Conservation (phyloP, 2,797 vertebrate species). For the Lacerta bilineata region DNA sequence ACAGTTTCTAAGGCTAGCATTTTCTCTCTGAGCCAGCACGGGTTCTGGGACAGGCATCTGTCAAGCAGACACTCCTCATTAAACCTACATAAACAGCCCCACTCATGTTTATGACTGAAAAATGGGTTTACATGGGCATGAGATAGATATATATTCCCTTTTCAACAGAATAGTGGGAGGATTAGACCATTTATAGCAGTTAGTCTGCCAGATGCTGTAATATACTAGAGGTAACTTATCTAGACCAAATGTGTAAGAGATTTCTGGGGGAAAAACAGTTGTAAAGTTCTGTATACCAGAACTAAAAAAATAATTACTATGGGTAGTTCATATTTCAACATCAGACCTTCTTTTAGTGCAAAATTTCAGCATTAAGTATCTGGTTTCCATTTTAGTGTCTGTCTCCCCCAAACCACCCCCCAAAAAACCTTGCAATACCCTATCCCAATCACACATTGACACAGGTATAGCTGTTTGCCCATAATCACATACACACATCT, state of each 20-base stretch:
- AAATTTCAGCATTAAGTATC: neutral
- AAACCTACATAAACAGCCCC: conserved; percentile 78
- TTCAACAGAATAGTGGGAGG: conserved; percentile 58
- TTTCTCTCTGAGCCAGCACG: conserved; percentile 73
- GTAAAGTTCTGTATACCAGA: conserved; percentile 58
- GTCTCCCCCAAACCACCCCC: neutral
- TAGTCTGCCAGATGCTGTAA: conserved; percentile 69
- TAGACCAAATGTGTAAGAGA: conserved; percentile 46
- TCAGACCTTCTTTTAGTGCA: neutral
- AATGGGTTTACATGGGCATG: conserved; percentile 78
- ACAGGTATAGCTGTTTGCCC: neutral
- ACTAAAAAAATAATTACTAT: conserved; percentile 36
- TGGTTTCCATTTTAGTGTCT: neutral
- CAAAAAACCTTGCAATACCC: neutral
- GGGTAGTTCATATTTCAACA: conserved; percentile 2
- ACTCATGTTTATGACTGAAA: conserved; percentile 80
- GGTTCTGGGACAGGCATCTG: conserved; percentile 81
- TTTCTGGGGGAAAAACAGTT: conserved; percentile 48
- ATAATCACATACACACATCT: neutral
- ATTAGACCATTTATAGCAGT: conserved; percentile 71
- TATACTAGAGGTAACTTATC: conserved; percentile 32
- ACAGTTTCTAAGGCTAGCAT: conserved; percentile 75
- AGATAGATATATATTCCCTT: conserved; percentile 68
- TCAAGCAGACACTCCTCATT: conserved; percentile 78
- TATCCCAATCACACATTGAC: neutral